Base-by-base conservation (phyloP, 2,888 invertebrate genomes). In the Sarcophaga subvicina region DNA sequence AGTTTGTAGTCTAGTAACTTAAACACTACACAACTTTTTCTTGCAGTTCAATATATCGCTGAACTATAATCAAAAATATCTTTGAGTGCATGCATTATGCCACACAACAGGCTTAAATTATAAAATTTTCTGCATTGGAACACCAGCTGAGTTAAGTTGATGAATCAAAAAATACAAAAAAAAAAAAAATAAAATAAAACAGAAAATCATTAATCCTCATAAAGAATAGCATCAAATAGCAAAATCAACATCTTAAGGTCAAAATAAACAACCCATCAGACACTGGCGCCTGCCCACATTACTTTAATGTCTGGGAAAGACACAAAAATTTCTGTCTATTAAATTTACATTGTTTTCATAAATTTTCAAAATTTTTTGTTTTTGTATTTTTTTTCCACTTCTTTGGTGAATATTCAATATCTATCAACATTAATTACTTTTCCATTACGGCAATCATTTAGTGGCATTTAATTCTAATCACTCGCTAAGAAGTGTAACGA, bases 381-480 rank as follows among this genome's bases (percentile, higher is more conserved):
- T 6, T 37, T 14, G 25, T 62, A 63, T 49, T 75, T 70, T 22
- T 70, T 37, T 59, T 76, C 49, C 10, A 17, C 25, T 3, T 4
- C 12, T 4, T 14, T 54, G 0, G 8, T 17, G 10, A 37, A 37
- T 37, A 37, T 60, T 8, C n/a, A 62, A 66, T 66, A 67, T 70
- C 64, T 22, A 37, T 47, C 54, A 47, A 63, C 80, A 83, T 83
- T 83, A 80, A 78, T 69, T 77, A 47, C 54, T 59, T 77, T 83
- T 72, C 45, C 76, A 80, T 86, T 80, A 76, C n/a, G 60, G 22
- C 69, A 80, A 80, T 83, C 86, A 83, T 73, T 77, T 80, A 54
- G 17, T 59, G 45, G 47, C 72, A 77, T 80, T 86, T 66, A 80
- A 77, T 83, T 77, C 27, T 80, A 80, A 83, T 83, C 83, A 45